phyloP scores from a whole-genome alignment of 23 tunicate genomes.

The Ciona savignyi region DNA sequence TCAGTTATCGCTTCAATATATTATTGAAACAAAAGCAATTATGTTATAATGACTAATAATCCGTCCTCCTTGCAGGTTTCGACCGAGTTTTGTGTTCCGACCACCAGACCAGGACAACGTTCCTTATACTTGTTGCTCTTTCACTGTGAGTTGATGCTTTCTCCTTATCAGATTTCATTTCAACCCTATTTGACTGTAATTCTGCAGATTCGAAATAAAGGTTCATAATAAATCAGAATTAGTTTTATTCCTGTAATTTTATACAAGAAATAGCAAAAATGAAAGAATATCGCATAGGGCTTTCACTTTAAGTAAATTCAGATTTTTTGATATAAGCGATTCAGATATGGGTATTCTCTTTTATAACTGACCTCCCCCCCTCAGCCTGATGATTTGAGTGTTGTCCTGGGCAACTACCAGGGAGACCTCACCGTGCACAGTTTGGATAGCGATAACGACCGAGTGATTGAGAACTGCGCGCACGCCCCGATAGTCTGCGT shows the following conservation, averaged over 20 bases:
- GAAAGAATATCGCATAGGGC: too few relatives aligned
- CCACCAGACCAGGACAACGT: constrained; percentile 39
- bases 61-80: constrained; percentile 19
- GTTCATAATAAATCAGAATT: too few relatives aligned
- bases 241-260: too few relatives aligned
- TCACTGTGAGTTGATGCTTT: constrained; percentile 32
- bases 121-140: constrained; percentile 62
- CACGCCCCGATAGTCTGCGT: constrained; percentile 19
- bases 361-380: not conserved
- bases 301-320: too few relatives aligned
- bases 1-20: too few relatives aligned
- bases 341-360: not conserved
- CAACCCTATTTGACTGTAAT: too few relatives aligned
- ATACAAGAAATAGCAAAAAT: not conserved
- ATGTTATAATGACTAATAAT: too few relatives aligned
- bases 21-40: too few relatives aligned
- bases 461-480: constrained; percentile 27
- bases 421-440: constrained; percentile 54
- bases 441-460: constrained; percentile 22
- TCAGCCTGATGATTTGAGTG: constrained; percentile 39
- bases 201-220: too few relatives aligned
- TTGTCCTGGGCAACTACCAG: constrained; percentile 46
- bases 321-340: too few relatives aligned
- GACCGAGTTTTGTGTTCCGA: constrained; percentile 43
- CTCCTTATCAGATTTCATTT: not conserved